Base-by-base conservation (phyloP, 2,888 invertebrate genomes). In the Spialia ferax region DNA sequence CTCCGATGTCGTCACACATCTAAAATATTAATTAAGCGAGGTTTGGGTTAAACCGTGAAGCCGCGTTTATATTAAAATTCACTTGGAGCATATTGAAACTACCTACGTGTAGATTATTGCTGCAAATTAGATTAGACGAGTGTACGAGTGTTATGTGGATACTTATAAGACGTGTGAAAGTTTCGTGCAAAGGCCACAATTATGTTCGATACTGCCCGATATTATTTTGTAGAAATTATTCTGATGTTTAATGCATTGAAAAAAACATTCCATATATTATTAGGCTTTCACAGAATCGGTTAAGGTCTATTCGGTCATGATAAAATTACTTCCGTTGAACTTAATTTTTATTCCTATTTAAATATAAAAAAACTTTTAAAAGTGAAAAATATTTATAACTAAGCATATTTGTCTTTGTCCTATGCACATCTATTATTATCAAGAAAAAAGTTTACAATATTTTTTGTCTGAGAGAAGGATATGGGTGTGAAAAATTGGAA, bases 1-100 rank as follows among this genome's bases (percentile, higher is more conserved):
- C 54, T 54, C 54, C 65, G 52, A 59, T 42, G 42, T 59, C 59
- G 59, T 65, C 57, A 65, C 65, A 65, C 65, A 29, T 59, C 52
- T 59, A 59, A 59, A 65, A 65, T 65, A 65, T 65, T 65, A 59
- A 65, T 59, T 65, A 65, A 65, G 59, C 57, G 50, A 56, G 38
- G 50, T n/a, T 22, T 11, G 48, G 50, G 35, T 48, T 64, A 63
- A 52, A 20, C 45, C 55, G 56, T n/a, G 32, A 63, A 56, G 48
- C 63, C 63, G 48, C 48, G 56, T 64, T 48, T 23, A 32, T 57
- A 57, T 64, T 65, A 57, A 57, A 57, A 57, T 65, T 57, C 50
- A 32, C 22, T 56, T 20, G 48, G 32, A 63, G 26, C 48, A 56
- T 63, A 55, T 63, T 55, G 35, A 52, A 18, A 13, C 54, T 38